Evolutionary conservation across 2,113 vertebrate genomes (phyloP).

Genomic region (Athene cunicularia): DNA sequence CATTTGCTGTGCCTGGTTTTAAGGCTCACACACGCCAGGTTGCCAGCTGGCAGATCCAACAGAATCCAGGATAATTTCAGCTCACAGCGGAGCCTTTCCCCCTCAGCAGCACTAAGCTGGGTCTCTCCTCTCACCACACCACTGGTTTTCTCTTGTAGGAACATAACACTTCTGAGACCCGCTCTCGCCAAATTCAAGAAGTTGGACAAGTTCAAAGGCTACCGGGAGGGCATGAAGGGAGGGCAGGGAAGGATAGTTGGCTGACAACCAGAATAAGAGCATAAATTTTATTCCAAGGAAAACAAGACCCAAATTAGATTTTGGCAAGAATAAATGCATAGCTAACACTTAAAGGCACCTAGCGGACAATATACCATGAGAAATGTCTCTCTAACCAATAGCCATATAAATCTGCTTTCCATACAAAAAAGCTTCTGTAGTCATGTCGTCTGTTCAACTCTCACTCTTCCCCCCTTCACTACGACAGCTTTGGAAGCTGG

Average conservation of each 20-base stretch:
- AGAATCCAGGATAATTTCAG: not conserved
- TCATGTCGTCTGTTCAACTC: not conserved
- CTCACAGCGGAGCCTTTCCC: not conserved
- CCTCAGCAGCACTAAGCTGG: not conserved
- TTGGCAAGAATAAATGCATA: conserved; percentile 1
- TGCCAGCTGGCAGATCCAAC: conserved; percentile 13
- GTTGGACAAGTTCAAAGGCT: conserved; percentile 39
- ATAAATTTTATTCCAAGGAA: conserved; percentile 18
- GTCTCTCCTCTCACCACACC: not conserved
- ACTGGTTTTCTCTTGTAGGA: not conserved
- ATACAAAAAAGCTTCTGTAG: not conserved
- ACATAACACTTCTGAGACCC: not conserved
- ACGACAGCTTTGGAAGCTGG: not conserved
- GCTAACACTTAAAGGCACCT: not conserved
- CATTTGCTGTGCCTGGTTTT: conserved; percentile 1
- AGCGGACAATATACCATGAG: not conserved
- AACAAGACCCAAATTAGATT: conserved; percentile 41
- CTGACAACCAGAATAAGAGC: conserved; percentile 6
- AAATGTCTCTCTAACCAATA: not conserved
- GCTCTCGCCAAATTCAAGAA: conserved; percentile 25
- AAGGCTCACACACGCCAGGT: not conserved
- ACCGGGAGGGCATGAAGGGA: not conserved
- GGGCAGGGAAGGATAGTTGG: not conserved
- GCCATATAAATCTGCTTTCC: not conserved
- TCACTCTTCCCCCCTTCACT: not conserved